Evolutionary conservation across 2,888 invertebrate genomes (phyloP).

Genomic region (Metalampra italica): DNA sequence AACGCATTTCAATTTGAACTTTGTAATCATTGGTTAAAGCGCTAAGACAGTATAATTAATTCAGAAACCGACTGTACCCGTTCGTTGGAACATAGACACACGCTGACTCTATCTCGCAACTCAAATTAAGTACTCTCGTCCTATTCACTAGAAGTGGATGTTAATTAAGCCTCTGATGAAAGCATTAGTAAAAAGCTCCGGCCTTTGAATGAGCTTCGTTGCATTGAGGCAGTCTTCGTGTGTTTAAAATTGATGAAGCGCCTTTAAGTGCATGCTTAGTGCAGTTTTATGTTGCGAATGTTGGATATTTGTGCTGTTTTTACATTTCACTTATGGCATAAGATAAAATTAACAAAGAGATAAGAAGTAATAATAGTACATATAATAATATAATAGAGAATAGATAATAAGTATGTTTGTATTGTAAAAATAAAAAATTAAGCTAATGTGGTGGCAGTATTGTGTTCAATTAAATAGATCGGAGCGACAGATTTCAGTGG

Average conservation of each 20-base stretch:
- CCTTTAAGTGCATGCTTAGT: conserved; percentile 13
- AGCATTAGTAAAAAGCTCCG: conserved; percentile 67
- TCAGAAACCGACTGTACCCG: too few relatives aligned
- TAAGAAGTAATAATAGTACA: too few relatives aligned
- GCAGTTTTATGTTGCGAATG: conserved; percentile 10
- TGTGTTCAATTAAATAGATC: too few relatives aligned
- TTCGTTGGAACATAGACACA: conserved; percentile 10
- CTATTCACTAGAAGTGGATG: conserved; percentile 63
- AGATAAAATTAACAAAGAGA: too few relatives aligned
- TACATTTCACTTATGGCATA: conserved; percentile 10
- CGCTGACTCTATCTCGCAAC: conserved; percentile 30
- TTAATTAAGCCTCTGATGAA: conserved; percentile 63
- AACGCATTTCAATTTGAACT: neutral
- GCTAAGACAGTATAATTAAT: too few relatives aligned
- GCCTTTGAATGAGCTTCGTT: conserved; percentile 49
- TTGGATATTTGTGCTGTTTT: conserved; percentile 7
- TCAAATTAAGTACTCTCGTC: conserved; percentile 50
- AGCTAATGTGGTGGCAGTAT: too few relatives aligned
- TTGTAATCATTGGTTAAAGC: too few relatives aligned
- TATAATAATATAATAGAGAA: too few relatives aligned
- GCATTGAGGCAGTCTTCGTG: conserved; percentile 35
- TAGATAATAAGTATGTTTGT: too few relatives aligned
- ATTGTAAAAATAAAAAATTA: too few relatives aligned
- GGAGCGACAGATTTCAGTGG: too few relatives aligned
- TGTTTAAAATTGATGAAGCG: conserved; percentile 51